These are phyloP conservation scores for Rafetus swinhoei DNA, from an alignment of 2,113 vertebrate genomes.

Conservation along the genomic window DNA sequence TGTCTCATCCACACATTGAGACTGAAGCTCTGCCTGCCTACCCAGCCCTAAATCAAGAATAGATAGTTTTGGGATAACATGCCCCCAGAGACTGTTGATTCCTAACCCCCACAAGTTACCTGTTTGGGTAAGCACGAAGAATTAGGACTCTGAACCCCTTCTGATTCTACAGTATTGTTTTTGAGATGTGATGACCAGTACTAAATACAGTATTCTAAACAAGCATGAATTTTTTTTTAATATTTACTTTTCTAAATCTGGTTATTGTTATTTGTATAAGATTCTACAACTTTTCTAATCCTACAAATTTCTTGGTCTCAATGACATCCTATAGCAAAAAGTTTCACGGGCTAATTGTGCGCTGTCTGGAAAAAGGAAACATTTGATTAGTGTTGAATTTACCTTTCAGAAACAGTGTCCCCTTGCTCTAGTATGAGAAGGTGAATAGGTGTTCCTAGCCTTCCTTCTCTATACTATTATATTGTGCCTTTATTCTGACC, in stretches of 20 bases:
- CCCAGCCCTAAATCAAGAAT: too few species aligned
- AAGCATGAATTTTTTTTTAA: background rate
- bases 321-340: background rate
- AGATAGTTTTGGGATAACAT: background rate
- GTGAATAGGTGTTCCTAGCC: background rate
- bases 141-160: background rate
- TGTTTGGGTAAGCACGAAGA: background rate
- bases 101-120: rapidly evolving
- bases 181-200: background rate
- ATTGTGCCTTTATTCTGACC: background rate
- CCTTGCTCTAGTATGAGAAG: background rate
- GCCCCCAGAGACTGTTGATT: rapidly evolving
- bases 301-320: background rate
- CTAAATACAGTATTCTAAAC: background rate
- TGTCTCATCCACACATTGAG: too few species aligned
- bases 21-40: too few species aligned
- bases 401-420: background rate
- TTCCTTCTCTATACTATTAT: background rate
- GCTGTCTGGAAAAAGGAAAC: background rate
- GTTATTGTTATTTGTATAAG: too few species aligned
- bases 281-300: too few species aligned
- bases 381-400: background rate
- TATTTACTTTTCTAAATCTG: background rate
- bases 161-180: background rate
- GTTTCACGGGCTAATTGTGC: background rate